phyloP scores from a whole-genome alignment of 2,113 vertebrate genomes.

The Zosterops japonicus region DNA sequence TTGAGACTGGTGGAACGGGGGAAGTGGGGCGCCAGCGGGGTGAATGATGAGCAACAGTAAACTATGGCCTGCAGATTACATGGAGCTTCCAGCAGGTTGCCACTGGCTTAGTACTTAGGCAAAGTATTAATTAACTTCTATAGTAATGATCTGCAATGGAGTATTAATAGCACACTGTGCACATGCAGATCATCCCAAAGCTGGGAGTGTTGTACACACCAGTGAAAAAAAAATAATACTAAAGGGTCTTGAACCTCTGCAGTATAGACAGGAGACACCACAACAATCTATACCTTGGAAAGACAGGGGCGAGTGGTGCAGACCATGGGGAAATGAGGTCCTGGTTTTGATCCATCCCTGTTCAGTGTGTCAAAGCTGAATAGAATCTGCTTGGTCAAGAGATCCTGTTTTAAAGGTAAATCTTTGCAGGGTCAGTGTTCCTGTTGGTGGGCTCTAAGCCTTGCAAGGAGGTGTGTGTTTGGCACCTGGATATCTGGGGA shows the following conservation, averaged over 20 bases:
- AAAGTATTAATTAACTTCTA: constrained; percentile 42
- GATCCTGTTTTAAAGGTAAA: not conserved
- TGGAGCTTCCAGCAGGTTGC: constrained; percentile 23
- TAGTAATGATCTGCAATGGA: not conserved
- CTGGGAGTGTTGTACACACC: not conserved
- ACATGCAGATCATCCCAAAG: not conserved
- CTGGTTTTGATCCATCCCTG: not conserved
- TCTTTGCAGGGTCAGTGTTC: not conserved
- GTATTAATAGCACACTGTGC: not conserved
- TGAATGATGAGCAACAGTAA: not conserved
- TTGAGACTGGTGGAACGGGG: not conserved
- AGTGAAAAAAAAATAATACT: not conserved
- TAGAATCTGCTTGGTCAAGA: not conserved
- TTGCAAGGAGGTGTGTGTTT: not conserved
- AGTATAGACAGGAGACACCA: rapidly evolving
- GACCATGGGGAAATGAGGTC: not conserved
- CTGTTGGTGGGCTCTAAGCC: not conserved
- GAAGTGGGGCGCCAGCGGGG: not conserved
- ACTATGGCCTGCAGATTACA: not conserved
- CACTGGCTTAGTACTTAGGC: constrained; percentile 10
- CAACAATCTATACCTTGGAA: not conserved
- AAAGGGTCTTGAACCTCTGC: not conserved
- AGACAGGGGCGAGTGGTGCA: not conserved
- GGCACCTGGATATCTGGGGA: not conserved
- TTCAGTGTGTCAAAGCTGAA: not conserved